Evolutionary conservation across 2,888 invertebrate genomes (phyloP).

Genomic region (Synanthedon formicaeformis): DNA sequence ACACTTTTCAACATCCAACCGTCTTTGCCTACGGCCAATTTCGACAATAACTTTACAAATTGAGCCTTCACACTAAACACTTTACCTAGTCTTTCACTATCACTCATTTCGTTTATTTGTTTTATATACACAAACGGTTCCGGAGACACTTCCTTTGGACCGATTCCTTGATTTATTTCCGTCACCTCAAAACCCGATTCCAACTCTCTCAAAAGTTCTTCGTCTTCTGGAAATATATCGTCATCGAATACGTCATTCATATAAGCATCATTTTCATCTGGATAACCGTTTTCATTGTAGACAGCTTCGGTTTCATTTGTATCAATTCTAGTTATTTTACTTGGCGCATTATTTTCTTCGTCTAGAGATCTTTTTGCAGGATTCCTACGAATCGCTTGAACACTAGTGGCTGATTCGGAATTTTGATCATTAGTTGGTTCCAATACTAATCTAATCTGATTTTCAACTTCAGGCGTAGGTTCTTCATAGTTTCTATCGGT

Average conservation of each 20-base stretch:
- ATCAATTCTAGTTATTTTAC: constrained; percentile 35
- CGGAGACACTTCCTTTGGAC: constrained; percentile 19
- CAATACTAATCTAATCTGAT: too few species aligned
- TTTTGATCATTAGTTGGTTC: constrained; percentile 9
- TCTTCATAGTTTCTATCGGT: too few species aligned
- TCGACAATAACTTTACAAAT: constrained; percentile 65
- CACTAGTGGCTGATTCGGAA: constrained; percentile 24
- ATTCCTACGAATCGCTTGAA: constrained; percentile 22
- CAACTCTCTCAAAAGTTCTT: constrained; percentile 42
- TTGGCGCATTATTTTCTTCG: constrained; percentile 14
- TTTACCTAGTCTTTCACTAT: constrained; percentile 35
- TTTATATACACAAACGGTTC: constrained; percentile 60
- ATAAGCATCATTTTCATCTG: constrained; percentile 36
- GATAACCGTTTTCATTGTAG: constrained; percentile 31
- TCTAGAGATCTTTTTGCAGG: constrained; percentile 26
- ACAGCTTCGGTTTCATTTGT: constrained; percentile 1
- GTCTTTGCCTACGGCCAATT: constrained; percentile 61
- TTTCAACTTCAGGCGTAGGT: too few species aligned
- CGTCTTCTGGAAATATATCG: constrained; percentile 22
- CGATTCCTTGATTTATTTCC: constrained; percentile 11
- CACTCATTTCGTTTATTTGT: constrained; percentile 43
- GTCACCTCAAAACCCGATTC: constrained; percentile 21
- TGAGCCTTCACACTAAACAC: constrained; percentile 70
- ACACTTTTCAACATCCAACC: constrained; percentile 70
- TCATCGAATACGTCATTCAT: constrained; percentile 3